Base-by-base conservation (phyloP, 2,888 invertebrate species). In the Heterodera filipjevi region DNA sequence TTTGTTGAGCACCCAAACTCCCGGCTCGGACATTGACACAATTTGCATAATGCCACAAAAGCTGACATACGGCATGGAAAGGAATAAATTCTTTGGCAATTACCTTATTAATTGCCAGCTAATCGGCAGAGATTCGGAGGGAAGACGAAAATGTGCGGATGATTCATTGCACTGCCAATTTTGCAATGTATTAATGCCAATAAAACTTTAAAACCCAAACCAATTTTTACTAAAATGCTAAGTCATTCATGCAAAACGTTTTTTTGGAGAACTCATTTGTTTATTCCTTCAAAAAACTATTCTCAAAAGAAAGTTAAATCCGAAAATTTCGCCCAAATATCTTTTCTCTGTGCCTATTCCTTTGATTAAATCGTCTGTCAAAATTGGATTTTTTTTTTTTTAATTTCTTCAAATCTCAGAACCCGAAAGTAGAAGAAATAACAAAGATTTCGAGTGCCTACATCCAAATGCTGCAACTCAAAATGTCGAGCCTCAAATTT, bases 1-100 rank as follows among this genome's bases (percentile, higher is more conserved):
- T 27, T 59, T 59, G 59, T 59, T 59, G n/a, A 27, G 27, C 27
- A 59, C 27, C 27, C n/a, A 27, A 59, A 59, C 59, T 5, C 59
- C 59, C 59, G 59, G 59, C 59, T 59, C 59, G 27, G 59, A 59
- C 59, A 59, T 59, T 12, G 59, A 59, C 59, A 59, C 59, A 59
- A 59, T 59, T 59, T 59, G 59, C 27, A 59, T 59, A 27, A 27
- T 59, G 10, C 59, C 59, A 27, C 59, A 59, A 59, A 59, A 59
- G 27, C 27, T 59, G 59, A 27, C 59, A 27, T 59, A 59, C 2
- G 5, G 3, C 5, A 27, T 27, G 22, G 59, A 59, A n/a, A 59
- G 27, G 27, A 59, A 59, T 27, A 59, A 59, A 59, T 59, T 59
- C 59, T 59, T 59, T 59, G 27, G 59, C 59, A n/a, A n/a, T 59